A percentile compares a stretch with the other conserved stretches of the same genome.
Evolutionary conservation across 2,113 vertebrate species (phyloP).

Genomic region (Columbina picui): DNA sequence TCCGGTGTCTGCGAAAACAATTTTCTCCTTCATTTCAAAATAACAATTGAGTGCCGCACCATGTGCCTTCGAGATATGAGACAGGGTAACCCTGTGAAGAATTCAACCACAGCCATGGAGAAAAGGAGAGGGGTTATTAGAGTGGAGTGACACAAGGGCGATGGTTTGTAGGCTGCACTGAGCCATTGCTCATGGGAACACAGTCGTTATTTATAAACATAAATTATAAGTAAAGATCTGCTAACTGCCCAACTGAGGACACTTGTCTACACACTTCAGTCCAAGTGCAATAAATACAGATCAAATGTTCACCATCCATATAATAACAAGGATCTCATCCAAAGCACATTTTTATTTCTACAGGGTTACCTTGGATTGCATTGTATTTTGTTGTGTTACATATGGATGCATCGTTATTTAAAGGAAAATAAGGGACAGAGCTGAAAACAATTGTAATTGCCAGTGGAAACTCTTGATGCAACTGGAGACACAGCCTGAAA

Average conservation of each 20-base stretch:
- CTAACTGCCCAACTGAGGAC: slow-evolving; percentile 42
- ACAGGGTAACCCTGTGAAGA: neutral
- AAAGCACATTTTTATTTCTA: slow-evolving; percentile 27
- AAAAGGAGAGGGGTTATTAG: neutral
- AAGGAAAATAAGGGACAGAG: neutral
- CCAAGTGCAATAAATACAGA: slow-evolving; percentile 47
- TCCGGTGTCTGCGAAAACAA: neutral
- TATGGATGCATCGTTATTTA: neutral
- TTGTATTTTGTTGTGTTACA: neutral
- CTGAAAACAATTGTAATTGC: neutral
- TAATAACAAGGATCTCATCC: neutral
- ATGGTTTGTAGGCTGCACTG: neutral
- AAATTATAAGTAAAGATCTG: slow-evolving; percentile 47
- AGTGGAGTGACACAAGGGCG: neutral
- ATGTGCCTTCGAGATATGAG: neutral
- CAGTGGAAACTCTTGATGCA: neutral
- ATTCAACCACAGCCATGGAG: neutral
- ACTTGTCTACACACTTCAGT: neutral
- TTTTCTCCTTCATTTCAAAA: slow-evolving; percentile 21
- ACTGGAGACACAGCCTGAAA: neutral
- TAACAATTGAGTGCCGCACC: neutral
- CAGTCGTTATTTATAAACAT: slow-evolving; percentile 43
- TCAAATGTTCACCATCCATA: slow-evolving; percentile 33
- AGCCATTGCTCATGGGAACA: slow-evolving; percentile 4
- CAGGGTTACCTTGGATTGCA: neutral